Evolutionary conservation across 1,140 invertebrate species (phyloP), one percentile per base, ranked within the genome.

Genomic region (Protaetia brevitarsis): DNA sequence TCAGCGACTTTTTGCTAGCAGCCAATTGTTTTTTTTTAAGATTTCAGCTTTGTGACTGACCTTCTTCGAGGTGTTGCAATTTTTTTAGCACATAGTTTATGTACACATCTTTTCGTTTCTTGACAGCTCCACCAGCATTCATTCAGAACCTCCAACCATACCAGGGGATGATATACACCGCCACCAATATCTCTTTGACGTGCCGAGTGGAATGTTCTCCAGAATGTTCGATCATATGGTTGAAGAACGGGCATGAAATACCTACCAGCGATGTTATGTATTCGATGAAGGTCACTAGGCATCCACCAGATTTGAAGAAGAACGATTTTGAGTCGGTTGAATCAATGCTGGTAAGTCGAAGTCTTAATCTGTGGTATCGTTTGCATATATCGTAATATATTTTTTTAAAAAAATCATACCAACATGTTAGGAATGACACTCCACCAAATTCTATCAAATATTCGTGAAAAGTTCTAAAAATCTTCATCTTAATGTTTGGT

Each of bases 201-300:
- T 96, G 94, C 77, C 87, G 91, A 69, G 90, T 96, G 19, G 93
- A 96, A 75, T 96, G 94, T 76, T 91, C 87, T 4, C 93, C 94
- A 0, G 81, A 90, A 8, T 96, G 94, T 77, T 85, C 87, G 29
- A 88, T 96, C 41, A 82, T 87, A 10, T 96, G 94, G 94, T 82
- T 88, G 56, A 93, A 91, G 76, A 87, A 93, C 73, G 88, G 86
- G 4, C 76, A 80, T 2, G 79, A 82, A 0, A 86, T 92, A 63
- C 83, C 89, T 68, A 83, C 83, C 29, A 77, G 82, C 21, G 82
- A 84, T 69, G 86, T 84, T 21, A 80, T 81, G 26, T 94, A 93
- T 78, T 86, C 86, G 70, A 85, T 92, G 7, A 83, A 84, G 41
- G 85, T 83, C 31, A 84, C 82, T 29, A 87, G 86, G 30, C 81